phyloP scores from a whole-genome alignment of 2,113 vertebrate genomes.

The Pyrgilauda ruficollis region DNA sequence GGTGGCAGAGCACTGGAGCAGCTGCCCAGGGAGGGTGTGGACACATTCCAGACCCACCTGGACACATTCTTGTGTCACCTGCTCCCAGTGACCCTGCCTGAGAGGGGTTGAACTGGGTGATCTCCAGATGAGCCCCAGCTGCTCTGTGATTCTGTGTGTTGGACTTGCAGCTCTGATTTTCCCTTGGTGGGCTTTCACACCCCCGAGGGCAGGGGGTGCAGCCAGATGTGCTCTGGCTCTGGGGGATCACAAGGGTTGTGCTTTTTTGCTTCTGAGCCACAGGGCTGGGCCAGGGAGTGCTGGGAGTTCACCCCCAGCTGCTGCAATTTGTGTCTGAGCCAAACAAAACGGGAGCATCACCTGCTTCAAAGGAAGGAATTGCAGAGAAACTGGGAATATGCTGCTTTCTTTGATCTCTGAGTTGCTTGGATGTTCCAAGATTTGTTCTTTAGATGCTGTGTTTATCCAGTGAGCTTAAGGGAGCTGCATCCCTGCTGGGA shows the following conservation, averaged over 20 bases:
- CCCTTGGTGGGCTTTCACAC: background rate
- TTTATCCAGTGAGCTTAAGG: background rate
- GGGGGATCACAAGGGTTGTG: background rate
- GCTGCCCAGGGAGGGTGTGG: background rate
- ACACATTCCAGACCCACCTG: background rate
- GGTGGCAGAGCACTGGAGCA: background rate
- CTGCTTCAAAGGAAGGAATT: background rate
- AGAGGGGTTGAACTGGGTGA: fast-evolving
- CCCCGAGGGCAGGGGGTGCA: fast-evolving
- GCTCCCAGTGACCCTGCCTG: background rate
- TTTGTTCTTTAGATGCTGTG: background rate
- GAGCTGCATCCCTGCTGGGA: background rate
- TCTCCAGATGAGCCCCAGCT: background rate
- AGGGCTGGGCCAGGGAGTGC: fast-evolving
- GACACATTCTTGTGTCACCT: background rate
- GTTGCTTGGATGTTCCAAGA: background rate
- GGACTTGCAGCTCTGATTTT: background rate
- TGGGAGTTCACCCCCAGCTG: background rate
- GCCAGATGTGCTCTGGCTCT: background rate
- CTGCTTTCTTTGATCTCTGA: conserved; percentile 12
- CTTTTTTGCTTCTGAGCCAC: background rate
- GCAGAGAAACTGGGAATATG: background rate
- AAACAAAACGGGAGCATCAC: background rate
- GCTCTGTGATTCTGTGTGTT: background rate
- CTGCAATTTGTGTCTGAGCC: background rate